Evolutionary conservation across 2,888 invertebrate species (phyloP).

Genomic region (Hemaris fuciformis): DNA sequence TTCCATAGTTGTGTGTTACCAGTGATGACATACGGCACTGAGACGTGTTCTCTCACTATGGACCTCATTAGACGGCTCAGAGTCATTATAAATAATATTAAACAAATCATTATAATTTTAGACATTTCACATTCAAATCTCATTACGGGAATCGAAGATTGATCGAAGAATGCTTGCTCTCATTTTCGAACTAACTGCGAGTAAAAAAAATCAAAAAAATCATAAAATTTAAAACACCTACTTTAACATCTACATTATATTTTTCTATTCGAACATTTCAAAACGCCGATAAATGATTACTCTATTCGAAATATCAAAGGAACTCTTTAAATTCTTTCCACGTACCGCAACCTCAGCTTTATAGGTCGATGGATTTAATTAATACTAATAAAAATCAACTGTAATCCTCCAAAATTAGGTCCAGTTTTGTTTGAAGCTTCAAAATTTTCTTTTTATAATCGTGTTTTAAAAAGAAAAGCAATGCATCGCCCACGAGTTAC

Average conservation of each 20-base stretch:
- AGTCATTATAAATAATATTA: too few relatives aligned
- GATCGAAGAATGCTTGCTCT: too few relatives aligned
- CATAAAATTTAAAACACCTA: neutral
- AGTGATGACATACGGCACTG: too few relatives aligned
- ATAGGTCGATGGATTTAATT: neutral
- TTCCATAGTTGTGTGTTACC: too few relatives aligned
- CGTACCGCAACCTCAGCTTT: neutral
- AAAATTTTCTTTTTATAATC: conserved; percentile 38
- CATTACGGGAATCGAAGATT: too few relatives aligned
- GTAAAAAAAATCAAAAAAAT: too few relatives aligned
- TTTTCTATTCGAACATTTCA: neutral
- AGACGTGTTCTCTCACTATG: too few relatives aligned
- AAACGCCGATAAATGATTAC: neutral
- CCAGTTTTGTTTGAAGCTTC: conserved; percentile 22
- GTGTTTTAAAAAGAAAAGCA: conserved; percentile 46
- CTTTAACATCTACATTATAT: neutral
- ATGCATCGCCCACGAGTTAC: conserved; percentile 47
- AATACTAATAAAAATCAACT: neutral
- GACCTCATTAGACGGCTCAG: too few relatives aligned
- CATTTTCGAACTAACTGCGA: too few relatives aligned
- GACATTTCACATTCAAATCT: too few relatives aligned
- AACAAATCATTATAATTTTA: too few relatives aligned
- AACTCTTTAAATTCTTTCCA: neutral
- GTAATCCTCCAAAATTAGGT: conserved; percentile 20
- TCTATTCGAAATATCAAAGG: neutral